Evolutionary conservation across 2,888 invertebrate genomes (phyloP), one percentile per base, ranked within the genome.

Genomic region (Laothoe populi): DNA sequence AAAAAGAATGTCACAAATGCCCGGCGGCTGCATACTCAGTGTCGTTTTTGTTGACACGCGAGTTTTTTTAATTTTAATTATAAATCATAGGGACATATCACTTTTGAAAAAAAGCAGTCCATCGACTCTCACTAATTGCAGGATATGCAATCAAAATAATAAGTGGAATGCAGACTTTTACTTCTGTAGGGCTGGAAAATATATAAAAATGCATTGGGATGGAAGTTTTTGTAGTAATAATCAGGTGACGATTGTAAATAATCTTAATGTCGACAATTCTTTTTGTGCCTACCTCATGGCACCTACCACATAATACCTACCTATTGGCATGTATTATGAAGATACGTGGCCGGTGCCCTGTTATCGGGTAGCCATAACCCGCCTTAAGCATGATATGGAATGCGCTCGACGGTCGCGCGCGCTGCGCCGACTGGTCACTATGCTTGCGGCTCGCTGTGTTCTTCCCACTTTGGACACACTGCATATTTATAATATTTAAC

Each of bases 1-100:
- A 40, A n/a, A 86, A 83, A 77, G 70, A 78, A 80, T 71, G 72
- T 63, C 69, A 73, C 77, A 79, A 81, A 82, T 77, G 77, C 72
- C 66, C 67, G 68, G 69, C 65, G 77, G 70, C 77, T 81, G 79
- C 77, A 75, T 75, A 73, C 74, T 73, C 73, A 70, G 75, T 71
- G 72, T 74, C 76, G 83, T 79, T 82, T 86, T 88, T 86, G 86
- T 83, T 81, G 78, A 70, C 71, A 69, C 2, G 70, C 69, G 70
- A 71, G 73, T 82, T 81, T 84, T 87, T 86, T 86, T 82, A 81
- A 86, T 82, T 91, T 88, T 86, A 90, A 88, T 90, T 90, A 90
- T 89, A 88, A 88, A 86, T 90, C 88, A 84, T 88, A 84, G 79
- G 74, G 79, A 79, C 78, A 77, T 79, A 35, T 72, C 70, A 71